A percentile compares a stretch with the other conserved stretches of the same genome.
These are phyloP conservation scores for Peromyscus californicus DNA, from an alignment of 2,113 vertebrate species.

Conservation along the genomic window DNA sequence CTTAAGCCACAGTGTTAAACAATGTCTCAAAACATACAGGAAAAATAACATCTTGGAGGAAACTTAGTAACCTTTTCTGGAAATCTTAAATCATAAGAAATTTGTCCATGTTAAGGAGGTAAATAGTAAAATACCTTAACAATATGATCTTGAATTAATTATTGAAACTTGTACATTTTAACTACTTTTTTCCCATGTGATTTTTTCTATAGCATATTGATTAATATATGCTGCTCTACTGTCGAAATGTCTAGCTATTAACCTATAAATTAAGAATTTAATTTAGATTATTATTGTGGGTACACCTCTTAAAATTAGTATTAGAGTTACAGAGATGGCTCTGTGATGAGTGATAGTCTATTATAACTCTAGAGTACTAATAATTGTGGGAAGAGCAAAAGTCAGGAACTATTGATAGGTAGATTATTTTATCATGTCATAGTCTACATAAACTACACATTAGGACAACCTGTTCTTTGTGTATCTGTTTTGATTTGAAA, in stretches of 20 bases:
- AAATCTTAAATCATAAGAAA: conserved; percentile 27
- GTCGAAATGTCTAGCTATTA: neutral
- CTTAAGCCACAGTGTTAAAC: neutral
- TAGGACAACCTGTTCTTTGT: neutral
- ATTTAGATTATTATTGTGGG: neutral
- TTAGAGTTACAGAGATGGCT: neutral
- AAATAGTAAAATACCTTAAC: neutral
- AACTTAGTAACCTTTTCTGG: neutral
- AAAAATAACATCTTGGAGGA: neutral
- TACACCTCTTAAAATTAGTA: neutral
- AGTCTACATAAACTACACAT: conserved; percentile 21
- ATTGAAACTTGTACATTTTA: conserved; percentile 29
- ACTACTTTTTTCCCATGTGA: neutral
- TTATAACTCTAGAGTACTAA: neutral
- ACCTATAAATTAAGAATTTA: conserved; percentile 10
- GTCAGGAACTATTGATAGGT: neutral
- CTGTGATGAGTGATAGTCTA: neutral
- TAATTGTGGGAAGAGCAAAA: conserved; percentile 3
- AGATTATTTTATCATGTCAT: neutral
- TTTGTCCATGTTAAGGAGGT: neutral
- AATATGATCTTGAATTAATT: conserved; percentile 1
- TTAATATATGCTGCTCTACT: neutral
- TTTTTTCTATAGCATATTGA: neutral
- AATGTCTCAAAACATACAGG: neutral
- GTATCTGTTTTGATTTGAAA: neutral